These are phyloP conservation scores for Stictonetta naevosa DNA, from an alignment of 2,113 vertebrate genomes.

Conservation along the genomic window DNA sequence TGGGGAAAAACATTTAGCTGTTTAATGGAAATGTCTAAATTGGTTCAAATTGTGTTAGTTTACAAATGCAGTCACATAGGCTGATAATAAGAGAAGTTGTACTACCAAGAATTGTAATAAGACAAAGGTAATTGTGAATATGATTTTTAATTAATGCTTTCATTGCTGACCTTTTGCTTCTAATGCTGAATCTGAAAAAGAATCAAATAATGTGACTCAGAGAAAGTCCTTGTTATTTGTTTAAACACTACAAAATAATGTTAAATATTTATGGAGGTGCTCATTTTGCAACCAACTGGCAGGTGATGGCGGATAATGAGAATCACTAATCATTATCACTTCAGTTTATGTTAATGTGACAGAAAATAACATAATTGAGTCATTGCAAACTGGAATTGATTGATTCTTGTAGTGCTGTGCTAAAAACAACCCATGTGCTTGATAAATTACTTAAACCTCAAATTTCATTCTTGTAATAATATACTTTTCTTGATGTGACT, in stretches of 20 bases:
- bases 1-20: not conserved
- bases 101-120: not conserved
- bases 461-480: not conserved
- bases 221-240: not conserved
- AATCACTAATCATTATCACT: not conserved
- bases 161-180: not conserved
- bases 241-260: not conserved
- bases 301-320: not conserved
- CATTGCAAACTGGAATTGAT: not conserved
- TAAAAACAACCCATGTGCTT: not conserved
- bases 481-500: not conserved
- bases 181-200: not conserved
- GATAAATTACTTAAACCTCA: not conserved
- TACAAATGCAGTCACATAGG: not conserved
- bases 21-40: not conserved
- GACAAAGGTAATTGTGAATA: not conserved
- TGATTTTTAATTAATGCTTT: not conserved
- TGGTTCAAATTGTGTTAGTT: not conserved
- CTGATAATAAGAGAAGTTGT: not conserved
- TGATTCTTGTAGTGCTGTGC: not conserved
- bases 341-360: not conserved
- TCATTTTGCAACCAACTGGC: not conserved
- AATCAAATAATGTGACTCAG: not conserved
- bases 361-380: not conserved
- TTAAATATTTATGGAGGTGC: not conserved